A percentile compares a stretch with the other conserved stretches of the same genome.
These are phyloP conservation scores for Falco peregrinus DNA, from an alignment of 2,797 vertebrate genomes.

Conservation along the genomic window DNA sequence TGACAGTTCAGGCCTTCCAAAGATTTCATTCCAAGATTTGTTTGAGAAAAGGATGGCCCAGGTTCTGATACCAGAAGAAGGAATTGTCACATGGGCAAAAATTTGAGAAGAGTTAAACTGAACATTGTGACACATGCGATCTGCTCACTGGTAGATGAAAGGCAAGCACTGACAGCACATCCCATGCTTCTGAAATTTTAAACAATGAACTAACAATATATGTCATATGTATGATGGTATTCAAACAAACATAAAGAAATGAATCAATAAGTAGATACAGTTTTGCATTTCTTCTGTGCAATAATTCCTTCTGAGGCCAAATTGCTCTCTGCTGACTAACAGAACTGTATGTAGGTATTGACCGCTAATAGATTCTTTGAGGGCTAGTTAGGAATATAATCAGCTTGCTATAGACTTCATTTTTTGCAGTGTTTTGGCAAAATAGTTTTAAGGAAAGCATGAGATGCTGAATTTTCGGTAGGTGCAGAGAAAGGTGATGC, in stretches of 20 bases:
- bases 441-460: background rate
- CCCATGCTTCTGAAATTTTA: background rate
- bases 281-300: background rate
- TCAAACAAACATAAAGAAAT: background rate
- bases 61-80: background rate
- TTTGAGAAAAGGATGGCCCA: background rate
- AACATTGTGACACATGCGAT: background rate
- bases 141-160: background rate
- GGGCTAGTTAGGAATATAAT: background rate
- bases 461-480: background rate
- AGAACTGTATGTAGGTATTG: background rate
- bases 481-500: background rate
- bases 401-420: background rate
- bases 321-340: background rate
- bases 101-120: background rate
- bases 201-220: background rate
- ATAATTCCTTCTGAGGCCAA: background rate
- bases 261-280: background rate
- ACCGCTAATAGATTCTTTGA: background rate
- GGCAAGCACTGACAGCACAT: background rate
- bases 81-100: background rate
- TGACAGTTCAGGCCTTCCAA: background rate
- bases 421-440: background rate
- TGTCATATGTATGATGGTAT: background rate
- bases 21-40: background rate